Evolutionary conservation across 2,113 vertebrate genomes (phyloP).

Genomic region (Ellobius talpinus): DNA sequence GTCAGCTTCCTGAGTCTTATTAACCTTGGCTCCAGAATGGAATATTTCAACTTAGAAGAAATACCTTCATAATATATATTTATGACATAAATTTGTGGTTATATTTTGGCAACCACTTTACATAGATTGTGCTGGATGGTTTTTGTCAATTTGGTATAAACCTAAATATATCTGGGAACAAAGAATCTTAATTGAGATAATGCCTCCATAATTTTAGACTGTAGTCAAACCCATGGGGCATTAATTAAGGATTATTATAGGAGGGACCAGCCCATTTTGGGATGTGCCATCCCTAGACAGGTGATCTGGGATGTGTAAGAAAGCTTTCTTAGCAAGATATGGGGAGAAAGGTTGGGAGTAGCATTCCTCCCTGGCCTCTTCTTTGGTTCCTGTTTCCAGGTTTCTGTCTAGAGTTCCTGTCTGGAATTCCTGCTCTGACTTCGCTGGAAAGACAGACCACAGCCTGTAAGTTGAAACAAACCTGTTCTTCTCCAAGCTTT

Average conservation of each 20-base stretch:
- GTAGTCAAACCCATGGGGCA: background rate
- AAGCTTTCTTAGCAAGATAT: background rate
- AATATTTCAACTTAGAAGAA: background rate
- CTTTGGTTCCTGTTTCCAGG: background rate
- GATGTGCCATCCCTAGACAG: background rate
- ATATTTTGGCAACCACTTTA: background rate
- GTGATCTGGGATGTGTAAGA: background rate
- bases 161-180: background rate
- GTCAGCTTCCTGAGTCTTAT: too few relatives aligned
- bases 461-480: background rate
- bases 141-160: background rate
- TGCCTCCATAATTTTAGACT: background rate
- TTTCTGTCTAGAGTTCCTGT: background rate
- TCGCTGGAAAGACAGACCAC: background rate
- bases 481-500: background rate
- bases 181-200: background rate
- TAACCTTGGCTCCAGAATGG: background rate
- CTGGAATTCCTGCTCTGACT: background rate
- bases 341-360: background rate
- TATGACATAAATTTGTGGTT: background rate
- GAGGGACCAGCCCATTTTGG: background rate
- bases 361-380: background rate
- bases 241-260: background rate
- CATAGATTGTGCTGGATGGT: background rate
- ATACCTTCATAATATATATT: background rate